These are phyloP conservation scores for Cryptocephalus moraei DNA, from an alignment of 2,888 invertebrate species.

Conservation along the genomic window DNA sequence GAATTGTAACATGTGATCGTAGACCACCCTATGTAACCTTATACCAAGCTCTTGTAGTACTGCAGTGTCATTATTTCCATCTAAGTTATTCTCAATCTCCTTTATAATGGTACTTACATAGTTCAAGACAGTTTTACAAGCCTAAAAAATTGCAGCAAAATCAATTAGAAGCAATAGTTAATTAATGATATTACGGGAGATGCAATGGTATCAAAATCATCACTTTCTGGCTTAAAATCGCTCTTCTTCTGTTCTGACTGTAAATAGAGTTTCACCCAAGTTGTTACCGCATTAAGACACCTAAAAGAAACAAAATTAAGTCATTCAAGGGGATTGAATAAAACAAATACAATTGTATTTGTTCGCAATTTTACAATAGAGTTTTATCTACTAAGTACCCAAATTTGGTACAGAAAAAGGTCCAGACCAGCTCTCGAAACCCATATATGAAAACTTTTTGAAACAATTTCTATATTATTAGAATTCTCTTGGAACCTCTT, in stretches of 20 bases:
- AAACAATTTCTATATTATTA: too few species aligned
- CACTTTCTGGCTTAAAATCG: constrained; percentile 84
- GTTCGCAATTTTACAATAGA: too few species aligned
- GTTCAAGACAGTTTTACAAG: constrained; percentile 74
- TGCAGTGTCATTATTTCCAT: constrained; percentile 84
- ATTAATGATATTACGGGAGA: constrained; percentile 54
- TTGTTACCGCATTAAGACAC: constrained; percentile 76
- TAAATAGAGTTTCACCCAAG: constrained; percentile 84
- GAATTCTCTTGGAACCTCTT: too few species aligned
- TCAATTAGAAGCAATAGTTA: background rate
- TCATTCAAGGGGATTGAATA: too few species aligned
- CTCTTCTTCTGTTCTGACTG: constrained; percentile 91
- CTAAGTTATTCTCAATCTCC: constrained; percentile 70
- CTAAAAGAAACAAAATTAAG: constrained; percentile 27
- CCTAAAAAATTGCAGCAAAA: constrained; percentile 40
- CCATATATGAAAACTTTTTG: too few species aligned
- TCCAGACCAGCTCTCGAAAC: too few species aligned
- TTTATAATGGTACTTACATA: constrained; percentile 68
- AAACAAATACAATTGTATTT: too few species aligned
- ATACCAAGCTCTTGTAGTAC: constrained; percentile 83
- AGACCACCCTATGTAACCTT: constrained; percentile 85
- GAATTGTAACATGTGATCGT: constrained; percentile 89
- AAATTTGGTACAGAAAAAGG: too few species aligned
- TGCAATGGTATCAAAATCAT: constrained; percentile 69
- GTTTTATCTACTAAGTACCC: too few species aligned